A percentile compares a stretch with the other conserved stretches of the same genome.
These are phyloP conservation scores for Griposia aprilina DNA, from an alignment of 2,888 invertebrate genomes.

Conservation along the genomic window DNA sequence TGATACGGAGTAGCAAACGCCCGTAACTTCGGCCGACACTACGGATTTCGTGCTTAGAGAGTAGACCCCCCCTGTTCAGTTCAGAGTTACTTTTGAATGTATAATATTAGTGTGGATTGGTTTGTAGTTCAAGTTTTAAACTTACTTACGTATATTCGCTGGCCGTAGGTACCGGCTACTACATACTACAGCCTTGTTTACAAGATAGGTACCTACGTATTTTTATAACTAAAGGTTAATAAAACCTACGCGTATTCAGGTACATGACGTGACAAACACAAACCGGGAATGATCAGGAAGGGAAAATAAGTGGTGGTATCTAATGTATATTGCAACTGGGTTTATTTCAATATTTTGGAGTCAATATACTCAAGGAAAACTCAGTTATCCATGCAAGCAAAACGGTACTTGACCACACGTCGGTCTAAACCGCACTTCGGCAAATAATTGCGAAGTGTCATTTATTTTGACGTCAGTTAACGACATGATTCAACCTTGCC, in stretches of 20 bases:
- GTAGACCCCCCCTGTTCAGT: too few relatives aligned
- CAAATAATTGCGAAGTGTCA: conserved; percentile 25
- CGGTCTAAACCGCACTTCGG: conserved; percentile 28
- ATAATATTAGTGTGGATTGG: not conserved
- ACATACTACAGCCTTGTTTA: not conserved
- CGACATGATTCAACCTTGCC: conserved; percentile 48
- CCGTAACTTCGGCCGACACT: too few relatives aligned
- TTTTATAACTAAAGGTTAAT: not conserved
- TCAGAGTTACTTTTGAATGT: too few relatives aligned
- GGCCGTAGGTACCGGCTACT: not conserved
- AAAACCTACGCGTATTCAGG: not conserved
- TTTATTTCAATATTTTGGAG: conserved; percentile 39
- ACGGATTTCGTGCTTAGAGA: too few relatives aligned
- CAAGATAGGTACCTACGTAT: not conserved
- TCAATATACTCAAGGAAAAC: conserved; percentile 40
- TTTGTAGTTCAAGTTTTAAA: not conserved
- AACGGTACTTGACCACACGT: conserved; percentile 6
- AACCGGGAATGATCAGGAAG: not conserved
- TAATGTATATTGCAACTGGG: conserved; percentile 20
- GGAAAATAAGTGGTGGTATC: not conserved
- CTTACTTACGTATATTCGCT: too few relatives aligned
- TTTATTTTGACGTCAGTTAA: conserved; percentile 49
- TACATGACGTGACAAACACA: conserved; percentile 7
- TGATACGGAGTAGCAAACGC: too few relatives aligned
- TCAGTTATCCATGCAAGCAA: not conserved